Evolutionary conservation across 1,140 invertebrate species (phyloP), one percentile per base, ranked within the genome.

Genomic region (Drosophila tristis): DNA sequence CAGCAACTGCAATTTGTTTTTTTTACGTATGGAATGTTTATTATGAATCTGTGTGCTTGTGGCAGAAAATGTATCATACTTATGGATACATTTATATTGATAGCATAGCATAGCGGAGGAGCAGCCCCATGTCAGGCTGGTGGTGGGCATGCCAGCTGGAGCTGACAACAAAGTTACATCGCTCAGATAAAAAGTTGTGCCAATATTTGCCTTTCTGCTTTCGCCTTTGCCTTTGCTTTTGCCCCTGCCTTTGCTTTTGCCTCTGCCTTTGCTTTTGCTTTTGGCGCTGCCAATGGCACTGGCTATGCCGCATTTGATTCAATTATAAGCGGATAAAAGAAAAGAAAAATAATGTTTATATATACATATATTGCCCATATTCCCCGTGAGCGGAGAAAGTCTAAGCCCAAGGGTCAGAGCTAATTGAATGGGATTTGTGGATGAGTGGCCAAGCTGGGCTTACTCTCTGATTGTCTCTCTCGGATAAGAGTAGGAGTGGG

Each of bases 251-350:
- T 68, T 70, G 64, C 64, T 45, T 61, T 57, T 54, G 63, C 64
- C n/a, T n/a, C n/a, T n/a, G 56, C 44, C 65, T 23, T 68, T 70
- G 64, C 64, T 45, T 61, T 57, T 54, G 63, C 64, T 56, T 57
- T 65, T 26, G 26, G 35, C 16, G 2, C 2, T 29, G 29, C 29
- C 29, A 29, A 29, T 29, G 29, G 29, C 29, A 29, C 67, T 77
- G 62, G 47, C 61, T 57, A 51, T 60, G 56, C 51, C 80, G 80
- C 76, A 61, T 80, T 84, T 85, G 78, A 85, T 85, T 85, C 80
- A 85, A 85, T 85, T 85, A 85, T 85, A 70, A 75, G 73, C 80
- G 80, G 80, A 85, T 85, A 50, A 80, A 77, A 66, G 60, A 66
- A 51, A 9, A 29, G 3, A 25, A 25, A 53, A 58, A 56, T 48